phyloP scores from a whole-genome alignment of 2,113 vertebrate genomes.

The Ardeotis arabs region DNA sequence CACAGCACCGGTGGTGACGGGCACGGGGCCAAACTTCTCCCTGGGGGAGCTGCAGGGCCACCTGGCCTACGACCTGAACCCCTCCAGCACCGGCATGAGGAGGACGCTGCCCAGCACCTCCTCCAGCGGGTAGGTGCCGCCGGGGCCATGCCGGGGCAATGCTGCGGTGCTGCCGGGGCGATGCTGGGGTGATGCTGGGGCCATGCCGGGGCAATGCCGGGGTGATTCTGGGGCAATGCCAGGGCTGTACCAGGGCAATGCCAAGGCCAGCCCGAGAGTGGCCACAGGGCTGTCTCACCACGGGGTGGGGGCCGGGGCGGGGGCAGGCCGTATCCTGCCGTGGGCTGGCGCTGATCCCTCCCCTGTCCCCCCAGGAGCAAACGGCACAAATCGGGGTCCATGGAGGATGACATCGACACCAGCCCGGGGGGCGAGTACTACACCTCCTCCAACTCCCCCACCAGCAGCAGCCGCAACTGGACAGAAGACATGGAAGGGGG shows the following conservation, averaged over 20 bases:
- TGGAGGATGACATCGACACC: conserved; percentile 94
- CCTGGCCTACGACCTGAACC: conserved; percentile 95
- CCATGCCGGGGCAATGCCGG: fast-evolving
- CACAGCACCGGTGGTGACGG: conserved; percentile 91
- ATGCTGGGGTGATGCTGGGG: too few relatives aligned
- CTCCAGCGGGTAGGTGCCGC: conserved; percentile 86
- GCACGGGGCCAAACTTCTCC: conserved; percentile 93
- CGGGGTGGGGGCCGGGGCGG: neutral
- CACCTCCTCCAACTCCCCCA: conserved; percentile 93
- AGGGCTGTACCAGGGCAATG: neutral
- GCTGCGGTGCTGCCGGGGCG: neutral
- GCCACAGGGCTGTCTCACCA: fast-evolving
- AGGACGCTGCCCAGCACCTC: conserved; percentile 94
- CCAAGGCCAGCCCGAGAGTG: fast-evolving
- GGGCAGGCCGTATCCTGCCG: neutral
- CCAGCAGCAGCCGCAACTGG: conserved; percentile 97
- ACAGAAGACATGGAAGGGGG: conserved; percentile 98
- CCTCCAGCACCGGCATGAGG: conserved; percentile 88
- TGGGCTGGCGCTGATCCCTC: neutral
- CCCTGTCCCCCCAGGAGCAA: conserved; percentile 84
- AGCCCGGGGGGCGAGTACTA: conserved; percentile 96
- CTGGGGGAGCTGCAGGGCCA: conserved; percentile 96
- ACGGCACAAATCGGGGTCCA: conserved; percentile 94
- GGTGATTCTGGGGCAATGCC: neutral
- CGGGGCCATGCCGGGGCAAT: fast-evolving